These are phyloP conservation scores for Propithecus perrieri DNA, from an alignment of 2,797 vertebrate genomes.

Conservation along the genomic window DNA sequence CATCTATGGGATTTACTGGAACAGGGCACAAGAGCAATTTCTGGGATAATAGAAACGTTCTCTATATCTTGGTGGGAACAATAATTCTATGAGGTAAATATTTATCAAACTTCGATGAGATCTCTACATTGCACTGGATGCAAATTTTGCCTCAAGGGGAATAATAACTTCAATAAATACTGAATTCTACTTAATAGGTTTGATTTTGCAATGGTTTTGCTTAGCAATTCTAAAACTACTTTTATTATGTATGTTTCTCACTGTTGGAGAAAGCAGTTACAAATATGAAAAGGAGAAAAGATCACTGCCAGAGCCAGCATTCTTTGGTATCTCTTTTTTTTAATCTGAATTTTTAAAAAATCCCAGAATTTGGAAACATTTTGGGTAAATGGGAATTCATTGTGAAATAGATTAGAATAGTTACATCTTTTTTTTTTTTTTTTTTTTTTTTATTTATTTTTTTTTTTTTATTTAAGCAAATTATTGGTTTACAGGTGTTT, in stretches of 20 bases:
- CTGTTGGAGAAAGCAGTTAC: background rate
- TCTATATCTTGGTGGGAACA: background rate
- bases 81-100: background rate
- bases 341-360: background rate
- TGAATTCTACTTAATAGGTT: background rate
- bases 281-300: background rate
- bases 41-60: background rate
- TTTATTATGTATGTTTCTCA: background rate
- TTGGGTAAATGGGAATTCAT: slow-evolving; percentile 15
- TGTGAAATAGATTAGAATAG: slow-evolving; percentile 10
- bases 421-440: too few species aligned
- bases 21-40: background rate
- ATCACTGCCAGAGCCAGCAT: background rate
- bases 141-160: background rate
- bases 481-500: too few species aligned
- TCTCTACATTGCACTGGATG: background rate
- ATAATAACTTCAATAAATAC: background rate
- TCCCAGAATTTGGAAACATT: background rate
- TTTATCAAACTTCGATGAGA: background rate
- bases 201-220: background rate
- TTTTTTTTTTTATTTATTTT: too few species aligned
- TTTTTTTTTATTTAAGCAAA: too few species aligned
- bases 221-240: background rate
- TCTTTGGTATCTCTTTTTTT: background rate
- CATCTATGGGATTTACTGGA: background rate